These are phyloP conservation scores for Belonocnema kinseyi DNA, from an alignment of 1,140 invertebrate genomes.

Conservation along the genomic window DNA sequence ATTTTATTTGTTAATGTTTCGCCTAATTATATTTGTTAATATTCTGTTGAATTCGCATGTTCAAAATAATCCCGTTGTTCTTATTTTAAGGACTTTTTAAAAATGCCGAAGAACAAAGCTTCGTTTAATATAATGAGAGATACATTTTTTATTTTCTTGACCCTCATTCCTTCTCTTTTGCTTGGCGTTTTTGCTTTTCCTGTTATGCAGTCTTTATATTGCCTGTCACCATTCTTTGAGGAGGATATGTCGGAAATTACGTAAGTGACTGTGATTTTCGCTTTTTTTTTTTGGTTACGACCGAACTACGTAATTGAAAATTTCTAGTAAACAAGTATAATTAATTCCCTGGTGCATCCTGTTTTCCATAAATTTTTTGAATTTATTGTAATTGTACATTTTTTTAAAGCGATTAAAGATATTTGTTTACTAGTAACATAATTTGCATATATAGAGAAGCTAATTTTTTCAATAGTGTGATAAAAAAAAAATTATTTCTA, in stretches of 20 bases:
- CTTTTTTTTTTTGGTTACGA: slow-evolving; percentile 3
- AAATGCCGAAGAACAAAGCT: slow-evolving; percentile 56
- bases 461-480: no score
- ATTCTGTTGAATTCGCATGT: not conserved
- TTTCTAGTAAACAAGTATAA: not conserved
- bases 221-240: slow-evolving; percentile 66
- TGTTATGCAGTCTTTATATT: slow-evolving; percentile 64
- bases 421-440: no score
- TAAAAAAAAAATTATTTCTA: no score
- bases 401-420: no score
- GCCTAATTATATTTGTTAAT: not conserved
- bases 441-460: no score
- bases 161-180: slow-evolving; percentile 66
- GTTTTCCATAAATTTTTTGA: not conserved
- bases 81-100: not conserved
- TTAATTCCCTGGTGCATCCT: not conserved
- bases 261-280: slow-evolving; percentile 23
- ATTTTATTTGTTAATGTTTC: not conserved
- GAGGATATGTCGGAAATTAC: slow-evolving; percentile 38
- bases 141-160: slow-evolving; percentile 61
- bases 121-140: slow-evolving; percentile 54
- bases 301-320: not conserved
- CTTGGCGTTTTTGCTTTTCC: slow-evolving; percentile 65
- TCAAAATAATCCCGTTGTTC: not conserved
- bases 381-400: not conserved